Conservation (phyloP, 2,888 invertebrate genomes). For the Dascillus cervinus region DNA sequence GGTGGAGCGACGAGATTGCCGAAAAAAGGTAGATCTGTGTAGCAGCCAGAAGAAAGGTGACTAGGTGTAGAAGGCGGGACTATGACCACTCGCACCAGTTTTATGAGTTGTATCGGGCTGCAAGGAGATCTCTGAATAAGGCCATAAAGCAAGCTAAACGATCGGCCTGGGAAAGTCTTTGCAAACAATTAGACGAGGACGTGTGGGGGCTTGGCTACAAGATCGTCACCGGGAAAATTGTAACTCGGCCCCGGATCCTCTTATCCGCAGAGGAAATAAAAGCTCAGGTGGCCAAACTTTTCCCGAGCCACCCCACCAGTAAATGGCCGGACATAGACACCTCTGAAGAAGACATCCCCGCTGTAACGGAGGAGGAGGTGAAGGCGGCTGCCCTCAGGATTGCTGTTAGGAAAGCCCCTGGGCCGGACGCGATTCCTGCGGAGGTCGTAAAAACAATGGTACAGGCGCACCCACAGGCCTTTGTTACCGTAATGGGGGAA, state of each 20-base stretch:
- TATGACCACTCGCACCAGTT: too few species aligned
- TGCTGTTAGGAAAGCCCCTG: slow-evolving; percentile 4
- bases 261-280: neutral
- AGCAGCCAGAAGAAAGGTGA: too few species aligned
- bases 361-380: slow-evolving; percentile 2
- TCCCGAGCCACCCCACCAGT: neutral
- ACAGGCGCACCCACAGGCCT: too few species aligned
- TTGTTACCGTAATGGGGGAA: too few species aligned
- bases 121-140: neutral
- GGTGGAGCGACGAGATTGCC: too few species aligned
- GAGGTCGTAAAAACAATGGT: slow-evolving; percentile 2
- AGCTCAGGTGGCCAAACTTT: too few species aligned
- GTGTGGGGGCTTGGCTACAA: too few species aligned
- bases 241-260: neutral
- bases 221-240: neutral
- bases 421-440: slow-evolving; percentile 3
- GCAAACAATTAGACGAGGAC: slow-evolving; percentile 1
- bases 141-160: neutral
- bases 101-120: neutral
- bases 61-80: too few species aligned
- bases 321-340: neutral
- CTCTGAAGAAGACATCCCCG: neutral
- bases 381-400: slow-evolving; percentile 2
- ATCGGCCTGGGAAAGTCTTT: neutral
- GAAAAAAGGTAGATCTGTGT: too few species aligned